Evolutionary conservation across 2,888 invertebrate genomes (phyloP), one percentile per base, ranked within the genome.

Genomic region (Tetramorium bicarinatum): DNA sequence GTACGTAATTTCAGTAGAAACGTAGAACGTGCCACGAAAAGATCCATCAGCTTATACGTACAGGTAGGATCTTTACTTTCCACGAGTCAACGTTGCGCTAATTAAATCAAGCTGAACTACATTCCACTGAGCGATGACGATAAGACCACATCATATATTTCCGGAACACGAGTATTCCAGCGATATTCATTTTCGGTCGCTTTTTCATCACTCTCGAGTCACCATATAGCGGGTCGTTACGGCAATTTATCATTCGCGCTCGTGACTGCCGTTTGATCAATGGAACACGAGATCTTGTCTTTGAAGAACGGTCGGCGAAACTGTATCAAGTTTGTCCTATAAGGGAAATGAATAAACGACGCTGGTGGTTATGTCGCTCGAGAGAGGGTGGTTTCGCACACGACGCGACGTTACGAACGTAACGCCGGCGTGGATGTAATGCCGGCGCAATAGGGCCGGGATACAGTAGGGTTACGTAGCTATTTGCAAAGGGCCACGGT

Each of bases 401-500:
- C 82, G 89, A 86, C 80, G 89, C 82, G 89, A 86, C 80, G 89
- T 90, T 89, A 89, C 87, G 87, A 83, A 87, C 85, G 85, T 84
- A 88, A 87, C 34, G 86, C 82, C 74, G 82, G 84, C 82, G 81
- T 88, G 67, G 49, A 34, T 66, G 75, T 75, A 75, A 67, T 44
- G 21, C 49, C 21, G 49, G 49, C 21, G 69, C 75, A 83, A 89
- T 91, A 89, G 89, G 87, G 88, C 85, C 77, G 90, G 89, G 82
- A 88, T 89, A 89, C 89, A 87, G 90, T 90, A 92, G 93, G 92
- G 92, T 92, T 93, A 93, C 90, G 87, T 87, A 92, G 92, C 93
- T 94, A 93, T 94, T 94, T 93, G 92, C 92, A 89, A 91, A 93
- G 90, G 91, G 91, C 90, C 90, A 91, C 91, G 91, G 85, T 84